These are phyloP conservation scores for Halisarca cf. caerulea DNA, from an alignment of 37 sponge, comb jelly and placozoan species.

Conservation along the genomic window DNA sequence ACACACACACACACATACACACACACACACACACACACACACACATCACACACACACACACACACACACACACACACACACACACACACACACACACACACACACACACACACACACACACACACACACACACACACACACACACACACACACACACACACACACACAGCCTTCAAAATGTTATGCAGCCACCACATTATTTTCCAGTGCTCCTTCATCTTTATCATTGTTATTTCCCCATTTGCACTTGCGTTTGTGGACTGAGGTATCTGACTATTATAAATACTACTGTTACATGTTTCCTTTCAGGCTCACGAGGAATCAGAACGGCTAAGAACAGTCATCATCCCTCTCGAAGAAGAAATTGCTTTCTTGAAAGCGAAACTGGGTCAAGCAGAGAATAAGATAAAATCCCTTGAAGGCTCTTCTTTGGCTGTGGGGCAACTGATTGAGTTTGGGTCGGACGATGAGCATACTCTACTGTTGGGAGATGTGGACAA, in stretches of 20 bases:
- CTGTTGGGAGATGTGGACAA: background rate
- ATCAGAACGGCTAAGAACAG: slow-evolving; percentile 47
- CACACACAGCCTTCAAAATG: too few relatives aligned
- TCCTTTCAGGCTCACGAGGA: slow-evolving; percentile 64
- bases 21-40: too few relatives aligned
- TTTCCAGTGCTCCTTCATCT: background rate
- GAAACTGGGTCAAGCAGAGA: slow-evolving; percentile 37
- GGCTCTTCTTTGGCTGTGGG: background rate
- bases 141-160: background rate
- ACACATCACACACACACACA: too few relatives aligned
- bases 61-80: too few relatives aligned
- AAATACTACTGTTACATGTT: background rate
- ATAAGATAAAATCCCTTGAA: slow-evolving; percentile 16
- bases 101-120: too few relatives aligned
- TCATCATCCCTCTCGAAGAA: slow-evolving; percentile 73
- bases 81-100: too few relatives aligned
- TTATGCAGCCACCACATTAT: background rate
- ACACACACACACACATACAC: too few relatives aligned
- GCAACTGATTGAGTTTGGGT: background rate
- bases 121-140: background rate
- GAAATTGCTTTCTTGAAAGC: slow-evolving; percentile 23
- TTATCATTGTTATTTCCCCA: background rate
- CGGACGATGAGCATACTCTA: background rate
- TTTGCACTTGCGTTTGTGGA: background rate
- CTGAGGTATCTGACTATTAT: background rate